Conservation (phyloP, 2,797 vertebrate species). For the Fringilla coelebs region DNA sequence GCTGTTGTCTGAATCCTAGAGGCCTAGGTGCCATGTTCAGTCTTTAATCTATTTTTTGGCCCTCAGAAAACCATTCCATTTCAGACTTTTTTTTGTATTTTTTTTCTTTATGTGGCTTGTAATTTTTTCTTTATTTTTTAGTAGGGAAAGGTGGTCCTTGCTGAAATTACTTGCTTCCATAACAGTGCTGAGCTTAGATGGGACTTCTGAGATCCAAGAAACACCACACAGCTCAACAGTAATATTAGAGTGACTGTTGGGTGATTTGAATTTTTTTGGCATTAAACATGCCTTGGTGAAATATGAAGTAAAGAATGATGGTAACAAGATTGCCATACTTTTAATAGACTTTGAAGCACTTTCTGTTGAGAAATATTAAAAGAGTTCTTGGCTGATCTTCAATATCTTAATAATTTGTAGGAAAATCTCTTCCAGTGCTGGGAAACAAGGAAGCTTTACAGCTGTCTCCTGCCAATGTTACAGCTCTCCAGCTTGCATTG, state of each 20-base stretch:
- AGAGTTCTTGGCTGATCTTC: background rate
- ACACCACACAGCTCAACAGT: background rate
- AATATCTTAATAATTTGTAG: background rate
- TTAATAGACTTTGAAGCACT: background rate
- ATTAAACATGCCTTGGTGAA: background rate
- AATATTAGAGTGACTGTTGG: background rate
- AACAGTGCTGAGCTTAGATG: background rate
- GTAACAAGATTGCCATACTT: background rate
- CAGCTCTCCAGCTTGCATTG: background rate
- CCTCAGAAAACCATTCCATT: background rate
- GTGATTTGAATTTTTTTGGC: background rate
- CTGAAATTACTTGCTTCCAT: background rate
- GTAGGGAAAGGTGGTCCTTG: background rate
- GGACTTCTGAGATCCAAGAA: background rate
- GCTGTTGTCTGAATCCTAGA: background rate
- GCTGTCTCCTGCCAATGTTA: background rate
- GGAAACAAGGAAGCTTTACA: background rate
- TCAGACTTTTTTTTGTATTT: background rate
- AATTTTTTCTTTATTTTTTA: background rate
- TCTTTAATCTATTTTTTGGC: background rate
- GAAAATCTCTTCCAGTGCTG: background rate
- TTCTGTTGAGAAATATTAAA: background rate
- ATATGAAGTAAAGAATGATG: background rate
- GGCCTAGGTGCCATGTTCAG: rapidly evolving
- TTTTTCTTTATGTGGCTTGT: background rate